Conservation (phyloP, 2,113 vertebrate genomes). For the Pseudolaguvia tuberculata region DNA sequence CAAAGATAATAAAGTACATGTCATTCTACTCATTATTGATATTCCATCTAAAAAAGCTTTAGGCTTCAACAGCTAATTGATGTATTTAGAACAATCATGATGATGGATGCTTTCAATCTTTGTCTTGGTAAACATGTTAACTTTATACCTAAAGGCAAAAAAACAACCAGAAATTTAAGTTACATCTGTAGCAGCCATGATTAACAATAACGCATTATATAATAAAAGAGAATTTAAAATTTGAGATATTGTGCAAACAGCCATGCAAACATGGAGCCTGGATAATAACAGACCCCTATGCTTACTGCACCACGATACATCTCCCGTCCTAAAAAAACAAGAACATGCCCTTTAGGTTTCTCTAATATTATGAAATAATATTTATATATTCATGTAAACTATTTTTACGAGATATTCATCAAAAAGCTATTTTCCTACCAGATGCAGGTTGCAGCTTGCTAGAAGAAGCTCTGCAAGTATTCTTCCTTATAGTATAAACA, state of each 20-base stretch:
- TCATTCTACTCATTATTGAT: slow-evolving; percentile 64
- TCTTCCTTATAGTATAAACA: not conserved
- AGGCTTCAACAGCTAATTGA: slow-evolving; percentile 66
- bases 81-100: slow-evolving; percentile 39
- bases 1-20: slow-evolving; percentile 65
- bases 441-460: not conserved
- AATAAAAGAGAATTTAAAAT: not conserved
- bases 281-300: not conserved
- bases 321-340: not conserved
- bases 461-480: not conserved
- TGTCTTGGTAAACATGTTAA: not conserved
- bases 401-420: not conserved
- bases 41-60: slow-evolving; percentile 71
- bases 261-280: not conserved
- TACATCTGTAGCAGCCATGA: not conserved
- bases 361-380: not conserved
- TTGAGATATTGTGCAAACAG: not conserved
- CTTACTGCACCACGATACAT: not conserved
- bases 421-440: not conserved
- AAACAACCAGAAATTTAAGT: not conserved
- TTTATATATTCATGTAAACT: not conserved
- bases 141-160: not conserved
- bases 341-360: not conserved
- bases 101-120: not conserved
- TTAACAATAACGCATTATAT: not conserved